Evolutionary conservation across 1,140 invertebrate genomes (phyloP).

Genomic region (Manduca sexta): DNA sequence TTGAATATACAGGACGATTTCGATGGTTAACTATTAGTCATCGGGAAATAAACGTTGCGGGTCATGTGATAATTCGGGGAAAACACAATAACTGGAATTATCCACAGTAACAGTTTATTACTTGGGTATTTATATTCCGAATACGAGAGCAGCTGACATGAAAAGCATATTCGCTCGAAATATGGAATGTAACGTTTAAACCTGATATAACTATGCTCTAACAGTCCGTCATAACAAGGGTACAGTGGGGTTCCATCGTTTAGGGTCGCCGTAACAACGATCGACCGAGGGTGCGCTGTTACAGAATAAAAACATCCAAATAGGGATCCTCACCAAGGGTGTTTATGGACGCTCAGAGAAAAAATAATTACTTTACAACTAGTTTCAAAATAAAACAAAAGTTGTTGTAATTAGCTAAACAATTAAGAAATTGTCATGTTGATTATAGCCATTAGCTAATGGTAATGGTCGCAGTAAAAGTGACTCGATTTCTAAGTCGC

Average conservation of each 20-base stretch:
- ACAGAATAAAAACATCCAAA: conserved; percentile 45
- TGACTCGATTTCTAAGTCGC: conserved; percentile 64
- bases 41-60: too few relatives aligned
- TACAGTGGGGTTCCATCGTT: conserved; percentile 43
- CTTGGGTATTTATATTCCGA: too few relatives aligned
- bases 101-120: too few relatives aligned
- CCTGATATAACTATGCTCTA: conserved; percentile 5
- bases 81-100: too few relatives aligned
- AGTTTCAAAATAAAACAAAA: conserved; percentile 6
- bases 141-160: too few relatives aligned
- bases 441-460: conserved; percentile 27
- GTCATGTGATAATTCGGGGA: too few relatives aligned
- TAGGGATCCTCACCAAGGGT: conserved; percentile 43
- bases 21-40: too few relatives aligned
- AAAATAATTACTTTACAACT: conserved; percentile 9
- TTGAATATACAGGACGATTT: neutral
- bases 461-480: conserved; percentile 47
- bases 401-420: conserved; percentile 1
- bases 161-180: too few relatives aligned
- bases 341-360: conserved; percentile 25
- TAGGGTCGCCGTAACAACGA: conserved; percentile 45
- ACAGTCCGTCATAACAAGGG: conserved; percentile 12
- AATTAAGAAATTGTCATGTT: conserved; percentile 15
- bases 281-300: conserved; percentile 51
- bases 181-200: too few relatives aligned